Percentiles rank a stretch among this genome's conserved stretches.
phyloP scores from a whole-genome alignment of 2,113 vertebrate genomes.

The Lycaon pictus region DNA sequence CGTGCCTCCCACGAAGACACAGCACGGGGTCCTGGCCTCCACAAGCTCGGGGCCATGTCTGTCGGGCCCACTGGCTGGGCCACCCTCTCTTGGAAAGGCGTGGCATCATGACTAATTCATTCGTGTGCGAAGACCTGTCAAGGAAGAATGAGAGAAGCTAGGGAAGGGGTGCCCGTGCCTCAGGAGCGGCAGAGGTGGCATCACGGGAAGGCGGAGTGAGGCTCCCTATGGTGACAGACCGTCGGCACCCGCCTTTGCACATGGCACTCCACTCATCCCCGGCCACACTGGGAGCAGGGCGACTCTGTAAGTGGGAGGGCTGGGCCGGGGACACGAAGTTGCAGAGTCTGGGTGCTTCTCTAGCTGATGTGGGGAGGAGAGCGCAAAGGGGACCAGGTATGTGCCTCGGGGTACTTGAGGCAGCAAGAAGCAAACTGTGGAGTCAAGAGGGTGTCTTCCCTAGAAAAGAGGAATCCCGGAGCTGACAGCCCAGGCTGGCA shows the following conservation, averaged over 20 bases:
- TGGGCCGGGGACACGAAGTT: background rate
- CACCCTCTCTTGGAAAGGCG: no score
- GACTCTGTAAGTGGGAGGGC: background rate
- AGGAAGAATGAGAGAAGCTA: no score
- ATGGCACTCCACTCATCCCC: rapidly evolving
- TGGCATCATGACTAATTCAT: background rate
- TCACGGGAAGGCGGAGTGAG: background rate
- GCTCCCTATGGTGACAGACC: background rate
- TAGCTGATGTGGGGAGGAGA: no score
- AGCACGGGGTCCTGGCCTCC: background rate
- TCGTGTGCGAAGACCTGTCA: rapidly evolving
- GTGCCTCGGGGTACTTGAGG: background rate
- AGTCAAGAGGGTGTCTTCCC: rapidly evolving
- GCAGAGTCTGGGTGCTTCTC: background rate
- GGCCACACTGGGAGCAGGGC: background rate
- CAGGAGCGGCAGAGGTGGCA: background rate
- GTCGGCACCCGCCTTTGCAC: background rate
- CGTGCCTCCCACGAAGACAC: no score
- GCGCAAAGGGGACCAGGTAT: background rate
- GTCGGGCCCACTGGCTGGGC: rapidly evolving
- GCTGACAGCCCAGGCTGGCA: background rate
- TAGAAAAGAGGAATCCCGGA: background rate
- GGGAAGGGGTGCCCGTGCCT: background rate
- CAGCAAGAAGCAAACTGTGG: no score
- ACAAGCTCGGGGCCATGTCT: rapidly evolving